Conservation (phyloP, 2,888 invertebrate genomes). For the Synanthedon tipuliformis region DNA sequence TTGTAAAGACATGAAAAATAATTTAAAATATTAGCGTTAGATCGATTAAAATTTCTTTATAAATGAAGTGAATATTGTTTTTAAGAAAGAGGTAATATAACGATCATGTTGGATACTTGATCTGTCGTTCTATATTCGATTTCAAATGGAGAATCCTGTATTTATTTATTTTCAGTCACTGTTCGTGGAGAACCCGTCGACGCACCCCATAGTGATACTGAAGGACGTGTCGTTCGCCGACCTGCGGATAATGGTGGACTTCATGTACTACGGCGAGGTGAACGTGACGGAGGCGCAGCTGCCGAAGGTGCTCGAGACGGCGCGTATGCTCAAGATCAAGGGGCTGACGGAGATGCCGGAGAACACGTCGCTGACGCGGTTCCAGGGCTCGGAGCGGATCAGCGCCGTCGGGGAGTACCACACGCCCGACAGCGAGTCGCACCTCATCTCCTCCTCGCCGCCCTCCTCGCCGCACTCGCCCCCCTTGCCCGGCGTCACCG, state of each 20-base stretch:
- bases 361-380: conserved; percentile 78
- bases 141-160: neutral
- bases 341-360: conserved; percentile 90
- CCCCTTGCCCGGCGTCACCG: neutral
- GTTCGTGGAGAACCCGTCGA: conserved; percentile 87
- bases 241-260: conserved; percentile 88
- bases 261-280: conserved; percentile 94
- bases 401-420: conserved; percentile 55
- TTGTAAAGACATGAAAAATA: too few relatives aligned
- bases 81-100: too few relatives aligned
- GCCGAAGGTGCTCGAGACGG: conserved; percentile 83
- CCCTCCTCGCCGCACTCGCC: neutral
- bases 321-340: conserved; percentile 88
- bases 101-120: too few relatives aligned
- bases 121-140: neutral
- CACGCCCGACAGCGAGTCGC: neutral
- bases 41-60: too few relatives aligned
- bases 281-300: conserved; percentile 91
- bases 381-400: conserved; percentile 74
- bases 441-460: neutral
- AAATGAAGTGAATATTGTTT: too few relatives aligned
- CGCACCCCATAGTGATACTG: conserved; percentile 89
- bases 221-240: conserved; percentile 90
- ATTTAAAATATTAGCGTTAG: too few relatives aligned
- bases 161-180: conserved; percentile 70